phyloP scores from a whole-genome alignment of 2,797 vertebrate species.

The Coregonus sp. region DNA sequence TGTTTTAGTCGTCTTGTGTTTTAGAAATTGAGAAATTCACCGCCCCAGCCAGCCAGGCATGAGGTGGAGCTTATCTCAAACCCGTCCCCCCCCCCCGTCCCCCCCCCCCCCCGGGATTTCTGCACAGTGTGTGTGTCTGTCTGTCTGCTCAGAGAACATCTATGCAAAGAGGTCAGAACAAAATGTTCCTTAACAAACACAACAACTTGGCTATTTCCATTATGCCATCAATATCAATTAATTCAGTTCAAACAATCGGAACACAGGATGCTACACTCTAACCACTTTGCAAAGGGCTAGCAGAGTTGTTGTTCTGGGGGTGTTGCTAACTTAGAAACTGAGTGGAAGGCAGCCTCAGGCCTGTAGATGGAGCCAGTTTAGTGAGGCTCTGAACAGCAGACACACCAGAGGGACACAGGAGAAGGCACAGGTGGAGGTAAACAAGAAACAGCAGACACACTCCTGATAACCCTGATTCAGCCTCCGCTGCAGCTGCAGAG shows the following conservation, averaged over 20 bases:
- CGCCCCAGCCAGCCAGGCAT: constrained; percentile 12
- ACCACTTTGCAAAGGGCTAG: no score
- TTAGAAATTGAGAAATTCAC: constrained; percentile 61
- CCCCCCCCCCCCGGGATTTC: background rate
- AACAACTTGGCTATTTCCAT: no score
- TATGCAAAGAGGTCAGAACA: no score
- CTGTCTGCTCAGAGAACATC: no score
- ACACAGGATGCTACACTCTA: no score
- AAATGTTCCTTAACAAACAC: no score
- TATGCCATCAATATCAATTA: no score
- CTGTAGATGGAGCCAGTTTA: constrained; percentile 37
- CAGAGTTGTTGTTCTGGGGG: no score
- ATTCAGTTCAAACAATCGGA: no score
- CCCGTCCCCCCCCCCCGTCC: background rate
- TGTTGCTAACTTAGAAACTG: no score
- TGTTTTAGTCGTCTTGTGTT: constrained; percentile 52
- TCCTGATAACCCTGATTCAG: background rate
- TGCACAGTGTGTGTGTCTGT: no score
- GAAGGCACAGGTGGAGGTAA: background rate
- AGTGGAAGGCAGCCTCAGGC: constrained; percentile 20
- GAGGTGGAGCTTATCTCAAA: constrained; percentile 14
- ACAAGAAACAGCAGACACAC: background rate
- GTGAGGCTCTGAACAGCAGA: background rate
- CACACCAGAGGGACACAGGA: constrained; percentile 28
- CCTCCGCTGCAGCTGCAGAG: no score